Evolutionary conservation across 2,888 invertebrate species (phyloP), one percentile per base, ranked within the genome.

Genomic region (Galerucella nymphaeae): DNA sequence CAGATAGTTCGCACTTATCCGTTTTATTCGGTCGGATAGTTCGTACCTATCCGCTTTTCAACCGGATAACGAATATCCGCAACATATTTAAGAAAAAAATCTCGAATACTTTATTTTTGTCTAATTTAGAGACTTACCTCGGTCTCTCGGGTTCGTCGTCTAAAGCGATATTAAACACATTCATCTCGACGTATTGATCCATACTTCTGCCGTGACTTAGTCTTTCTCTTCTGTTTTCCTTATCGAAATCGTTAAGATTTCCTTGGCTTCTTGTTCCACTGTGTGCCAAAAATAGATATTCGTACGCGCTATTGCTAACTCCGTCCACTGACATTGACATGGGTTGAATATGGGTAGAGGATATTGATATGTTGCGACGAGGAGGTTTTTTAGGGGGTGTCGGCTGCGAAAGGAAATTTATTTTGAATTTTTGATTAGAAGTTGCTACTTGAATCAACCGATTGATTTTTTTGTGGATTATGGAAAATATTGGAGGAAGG

Each of bases 301-400:
- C 91, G 85, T 91, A 91, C 3, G 87, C 87, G 82, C 89, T 87
- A 85, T 92, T 92, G 84, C 90, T 91, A 63, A 88, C 86, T 55
- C 88, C 87, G 76, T 90, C 90, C 2, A 89, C 88, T 0, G 89
- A 89, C 75, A 88, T 83, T 4, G 90, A 89, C 88, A 90, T 89
- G 50, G 90, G 88, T 77, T 90, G 89, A 63, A 90, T 85, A 83
- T 95, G 95, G 41, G 95, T 96, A 30, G 96, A 96, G 18, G 95
- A 95, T 74, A 95, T 93, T 14, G 95, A 94, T 70, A 96, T 89
- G 86, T 95, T 95, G 79, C 96, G 89, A 66, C 96, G 89, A 2
- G 96, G 96, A 75, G 96, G 96, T 87, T 96, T 96, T 88, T 95
- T 95, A 62, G 96, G 96, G 70, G 96, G 95, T 70, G 93, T 94